Base-by-base conservation (phyloP, 2,888 invertebrate species). In the Antheraea assamensis region DNA sequence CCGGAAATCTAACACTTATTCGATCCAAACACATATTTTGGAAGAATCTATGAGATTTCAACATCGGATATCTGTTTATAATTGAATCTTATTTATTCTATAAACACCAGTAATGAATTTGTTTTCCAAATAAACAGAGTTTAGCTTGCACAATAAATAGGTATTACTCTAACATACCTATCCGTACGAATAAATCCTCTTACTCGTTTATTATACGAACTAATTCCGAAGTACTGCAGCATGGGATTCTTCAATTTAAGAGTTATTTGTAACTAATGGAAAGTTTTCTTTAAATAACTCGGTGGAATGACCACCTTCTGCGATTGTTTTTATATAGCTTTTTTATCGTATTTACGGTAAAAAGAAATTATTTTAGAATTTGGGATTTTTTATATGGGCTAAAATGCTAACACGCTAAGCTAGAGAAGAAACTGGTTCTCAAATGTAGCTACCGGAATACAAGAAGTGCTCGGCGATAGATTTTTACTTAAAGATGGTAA, bases 171-270 rank as follows among this genome's bases (percentile, higher is more conserved):
- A 5, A 30, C 61, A 21, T 30, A 27, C 61, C 27, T 64, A 64
- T 30, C 19, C 4, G 61, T 30, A 27, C 15, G 61, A 30, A 30
- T 30, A 64, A 30, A 66, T 47, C 70, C 70, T 55, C 19, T 4
- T 61, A 71, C 55, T 66, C 55, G 35, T 58, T 72, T 31, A 68
- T 66, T 72, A 47, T 10, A 30, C 13, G 35, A n/a, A 66, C 30
- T 66, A 66, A n/a, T 68, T 31, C 66, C n/a, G 31, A 49, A 52
- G 61, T 31, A 52, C 24, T 58, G 24, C 52, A 52, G 21, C 52
- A 52, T 21, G 17, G 52, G 7, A 52, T 52, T 58, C 58, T 58
- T n/a, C 58, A n/a, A n/a, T 58, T 58, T n/a, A 58, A n/a, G 58
- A 58, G n/a, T n/a, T 58, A n/a, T 15, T 61, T 61, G 27, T 10